phyloP scores from a whole-genome alignment of 2,888 invertebrate genomes.

The Mythimna pallens region DNA sequence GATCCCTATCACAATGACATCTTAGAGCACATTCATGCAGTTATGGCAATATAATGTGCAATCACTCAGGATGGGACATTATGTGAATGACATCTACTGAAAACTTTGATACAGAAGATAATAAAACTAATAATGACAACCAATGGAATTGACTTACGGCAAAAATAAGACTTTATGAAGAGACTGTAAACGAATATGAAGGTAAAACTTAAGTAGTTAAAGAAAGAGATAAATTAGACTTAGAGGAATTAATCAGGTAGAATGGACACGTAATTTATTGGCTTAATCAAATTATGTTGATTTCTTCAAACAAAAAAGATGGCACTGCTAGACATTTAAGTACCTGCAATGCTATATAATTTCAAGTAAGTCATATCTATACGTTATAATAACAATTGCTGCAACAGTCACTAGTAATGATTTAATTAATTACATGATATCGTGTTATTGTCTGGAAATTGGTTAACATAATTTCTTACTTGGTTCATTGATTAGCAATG shows the following conservation, averaged over 20 bases:
- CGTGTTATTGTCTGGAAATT: slow-evolving; percentile 20
- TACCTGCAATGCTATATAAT: neutral
- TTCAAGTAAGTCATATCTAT: neutral
- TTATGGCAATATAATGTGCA: neutral
- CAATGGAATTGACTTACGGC: neutral
- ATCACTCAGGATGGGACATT: neutral
- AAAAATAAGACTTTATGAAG: neutral
- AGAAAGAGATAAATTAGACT: too few species aligned
- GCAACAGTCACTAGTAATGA: neutral
- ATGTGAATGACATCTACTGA: neutral
- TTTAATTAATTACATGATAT: slow-evolving; percentile 6
- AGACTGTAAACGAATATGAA: too few species aligned
- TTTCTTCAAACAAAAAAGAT: neutral
- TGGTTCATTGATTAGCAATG: slow-evolving; percentile 20
- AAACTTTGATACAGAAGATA: neutral
- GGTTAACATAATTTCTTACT: slow-evolving; percentile 19
- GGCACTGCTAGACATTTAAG: neutral
- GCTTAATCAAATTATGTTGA: neutral
- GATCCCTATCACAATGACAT: neutral
- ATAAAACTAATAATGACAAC: neutral
- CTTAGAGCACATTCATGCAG: neutral
- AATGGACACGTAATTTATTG: neutral
- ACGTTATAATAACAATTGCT: slow-evolving; percentile 1
- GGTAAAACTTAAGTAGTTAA: neutral
- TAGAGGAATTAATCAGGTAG: neutral